Conservation (phyloP, 2,888 invertebrate species). For the Lasioglossum zephyrum region DNA sequence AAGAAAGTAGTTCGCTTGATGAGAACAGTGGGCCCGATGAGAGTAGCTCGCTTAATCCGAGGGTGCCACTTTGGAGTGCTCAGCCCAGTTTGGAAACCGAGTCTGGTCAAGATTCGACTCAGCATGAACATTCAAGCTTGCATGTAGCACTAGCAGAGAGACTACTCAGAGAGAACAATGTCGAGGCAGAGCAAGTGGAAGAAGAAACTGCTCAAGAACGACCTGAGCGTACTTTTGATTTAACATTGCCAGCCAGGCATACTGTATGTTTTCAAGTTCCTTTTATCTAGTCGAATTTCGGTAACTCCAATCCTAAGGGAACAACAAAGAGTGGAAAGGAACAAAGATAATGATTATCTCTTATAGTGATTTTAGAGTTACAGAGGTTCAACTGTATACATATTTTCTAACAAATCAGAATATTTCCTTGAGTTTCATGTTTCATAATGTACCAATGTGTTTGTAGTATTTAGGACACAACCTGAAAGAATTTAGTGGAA, state of each 20-base stretch:
- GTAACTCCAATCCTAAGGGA: background rate
- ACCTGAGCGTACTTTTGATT: slow-evolving; percentile 83
- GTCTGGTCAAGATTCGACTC: too few relatives aligned
- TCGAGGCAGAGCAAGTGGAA: slow-evolving; percentile 2
- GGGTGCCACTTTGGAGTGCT: background rate
- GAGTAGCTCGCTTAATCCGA: background rate
- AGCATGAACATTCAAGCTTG: too few relatives aligned
- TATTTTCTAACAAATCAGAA: background rate
- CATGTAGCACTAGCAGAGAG: background rate
- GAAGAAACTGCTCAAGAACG: slow-evolving; percentile 35
- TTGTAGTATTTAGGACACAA: slow-evolving; percentile 87
- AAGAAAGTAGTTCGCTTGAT: background rate
- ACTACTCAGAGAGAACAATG: slow-evolving; percentile 2
- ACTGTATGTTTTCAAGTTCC: slow-evolving; percentile 82
- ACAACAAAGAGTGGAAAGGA: background rate
- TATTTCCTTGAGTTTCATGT: background rate
- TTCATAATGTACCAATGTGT: slow-evolving; percentile 24
- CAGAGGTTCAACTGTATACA: background rate
- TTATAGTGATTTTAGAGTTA: background rate
- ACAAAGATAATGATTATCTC: background rate
- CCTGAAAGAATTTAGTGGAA: slow-evolving; percentile 87
- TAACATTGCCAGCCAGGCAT: slow-evolving; percentile 86
- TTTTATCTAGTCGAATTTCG: background rate
- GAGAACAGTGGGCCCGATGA: background rate
- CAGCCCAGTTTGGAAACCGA: background rate